Conservation (phyloP, 2,888 invertebrate species). For the Cephus rjabovi region DNA sequence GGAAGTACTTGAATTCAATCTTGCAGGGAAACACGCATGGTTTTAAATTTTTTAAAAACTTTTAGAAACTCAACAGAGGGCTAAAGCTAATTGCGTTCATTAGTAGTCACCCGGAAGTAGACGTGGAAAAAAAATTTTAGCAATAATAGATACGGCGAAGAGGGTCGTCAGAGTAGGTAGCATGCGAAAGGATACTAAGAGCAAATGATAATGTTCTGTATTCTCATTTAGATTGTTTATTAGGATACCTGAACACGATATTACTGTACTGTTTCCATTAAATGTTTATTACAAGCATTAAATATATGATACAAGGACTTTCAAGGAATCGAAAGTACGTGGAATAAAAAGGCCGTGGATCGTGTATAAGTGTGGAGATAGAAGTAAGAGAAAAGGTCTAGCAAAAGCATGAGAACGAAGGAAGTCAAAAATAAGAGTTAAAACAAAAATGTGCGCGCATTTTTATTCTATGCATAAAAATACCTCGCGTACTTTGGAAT, state of each 20-base stretch:
- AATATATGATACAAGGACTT: neutral
- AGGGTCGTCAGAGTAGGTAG: neutral
- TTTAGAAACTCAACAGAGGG: no score
- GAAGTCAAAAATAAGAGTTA: neutral
- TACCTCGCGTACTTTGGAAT: no score
- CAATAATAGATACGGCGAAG: no score
- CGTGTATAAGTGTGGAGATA: neutral
- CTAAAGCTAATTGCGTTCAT: no score
- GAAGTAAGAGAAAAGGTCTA: neutral
- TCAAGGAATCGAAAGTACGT: neutral
- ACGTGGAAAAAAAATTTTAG: no score
- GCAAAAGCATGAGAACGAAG: neutral
- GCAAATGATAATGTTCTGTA: constrained; percentile 37
- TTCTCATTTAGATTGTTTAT: constrained; percentile 32
- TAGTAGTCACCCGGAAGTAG: no score
- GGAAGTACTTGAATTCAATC: no score
- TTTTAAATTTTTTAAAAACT: no score
- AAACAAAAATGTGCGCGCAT: neutral
- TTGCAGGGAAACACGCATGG: no score
- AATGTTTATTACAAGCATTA: neutral
- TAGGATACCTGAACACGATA: constrained; percentile 16
- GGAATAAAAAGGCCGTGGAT: neutral
- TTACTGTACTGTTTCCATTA: neutral
- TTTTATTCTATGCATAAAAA: constrained; percentile 1
- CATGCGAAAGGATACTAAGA: constrained; percentile 23